Conservation (phyloP, 2,113 vertebrate genomes). For the Emydocephalus ijimae region DNA sequence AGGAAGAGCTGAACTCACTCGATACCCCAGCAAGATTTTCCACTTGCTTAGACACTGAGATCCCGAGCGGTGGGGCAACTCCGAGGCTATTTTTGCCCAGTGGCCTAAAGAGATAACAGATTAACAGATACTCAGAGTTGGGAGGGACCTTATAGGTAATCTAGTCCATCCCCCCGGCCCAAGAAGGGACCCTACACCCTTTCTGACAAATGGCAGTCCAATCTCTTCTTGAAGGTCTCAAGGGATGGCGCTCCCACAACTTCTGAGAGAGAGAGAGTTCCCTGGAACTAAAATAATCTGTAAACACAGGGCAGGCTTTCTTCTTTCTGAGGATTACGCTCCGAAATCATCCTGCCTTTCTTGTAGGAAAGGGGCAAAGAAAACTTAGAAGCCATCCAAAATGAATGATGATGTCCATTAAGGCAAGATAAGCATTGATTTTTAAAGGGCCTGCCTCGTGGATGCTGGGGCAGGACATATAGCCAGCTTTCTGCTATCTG, state of each 20-base stretch:
- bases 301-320: not conserved
- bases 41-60: constrained; percentile 86
- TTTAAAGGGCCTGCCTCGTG: not conserved
- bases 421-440: not conserved
- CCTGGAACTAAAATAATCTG: not conserved
- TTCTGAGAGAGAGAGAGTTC: not conserved
- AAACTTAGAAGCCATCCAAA: not conserved
- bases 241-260: too few species aligned
- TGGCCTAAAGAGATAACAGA: constrained; percentile 68
- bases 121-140: too few species aligned
- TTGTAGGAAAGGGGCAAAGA: not conserved
- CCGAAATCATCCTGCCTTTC: not conserved
- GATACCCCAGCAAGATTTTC: constrained; percentile 67
- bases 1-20: constrained; percentile 37
- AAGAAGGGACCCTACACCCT: too few species aligned
- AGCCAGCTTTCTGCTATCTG: not conserved
- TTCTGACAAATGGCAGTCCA: too few species aligned
- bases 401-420: not conserved
- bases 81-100: constrained; percentile 86
- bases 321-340: not conserved
- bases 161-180: too few species aligned
- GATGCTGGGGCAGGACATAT: too few species aligned
- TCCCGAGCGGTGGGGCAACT: constrained; percentile 78
- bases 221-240: too few species aligned
- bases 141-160: too few species aligned